These are phyloP conservation scores for Lynx canadensis DNA, from an alignment of 2,113 vertebrate genomes.

Conservation along the genomic window DNA sequence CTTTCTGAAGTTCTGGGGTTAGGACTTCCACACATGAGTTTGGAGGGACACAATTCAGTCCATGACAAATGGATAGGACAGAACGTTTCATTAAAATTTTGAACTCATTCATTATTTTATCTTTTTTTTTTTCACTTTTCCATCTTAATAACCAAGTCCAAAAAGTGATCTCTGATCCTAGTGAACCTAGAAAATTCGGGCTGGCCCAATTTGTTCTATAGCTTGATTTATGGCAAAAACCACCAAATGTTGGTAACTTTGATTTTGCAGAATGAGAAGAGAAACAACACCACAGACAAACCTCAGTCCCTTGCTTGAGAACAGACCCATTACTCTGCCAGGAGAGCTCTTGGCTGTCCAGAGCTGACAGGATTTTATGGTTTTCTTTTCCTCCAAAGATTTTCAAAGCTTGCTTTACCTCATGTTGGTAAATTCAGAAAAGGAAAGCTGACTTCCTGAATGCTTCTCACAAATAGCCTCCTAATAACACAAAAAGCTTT, in stretches of 20 bases:
- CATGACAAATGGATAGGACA: background rate
- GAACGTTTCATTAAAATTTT: background rate
- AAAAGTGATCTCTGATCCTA: background rate
- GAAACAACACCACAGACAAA: background rate
- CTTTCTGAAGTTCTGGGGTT: background rate
- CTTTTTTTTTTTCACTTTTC: background rate
- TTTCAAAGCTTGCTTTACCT: background rate
- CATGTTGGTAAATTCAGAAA: background rate
- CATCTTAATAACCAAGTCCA: background rate
- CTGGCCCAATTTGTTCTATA: background rate
- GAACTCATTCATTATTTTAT: background rate
- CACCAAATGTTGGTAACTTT: background rate
- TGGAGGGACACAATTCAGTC: background rate
- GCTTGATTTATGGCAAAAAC: background rate
- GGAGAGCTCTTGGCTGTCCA: background rate
- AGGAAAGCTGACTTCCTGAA: background rate
- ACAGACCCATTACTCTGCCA: background rate
- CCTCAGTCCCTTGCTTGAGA: no score
- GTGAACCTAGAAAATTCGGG: background rate
- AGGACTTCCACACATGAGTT: background rate
- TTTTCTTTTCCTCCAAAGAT: background rate
- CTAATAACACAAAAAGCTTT: background rate
- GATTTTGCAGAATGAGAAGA: background rate
- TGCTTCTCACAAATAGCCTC: background rate
- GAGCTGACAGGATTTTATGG: no score